Conservation (phyloP, 2,113 vertebrate genomes). For the Cebus imitator region DNA sequence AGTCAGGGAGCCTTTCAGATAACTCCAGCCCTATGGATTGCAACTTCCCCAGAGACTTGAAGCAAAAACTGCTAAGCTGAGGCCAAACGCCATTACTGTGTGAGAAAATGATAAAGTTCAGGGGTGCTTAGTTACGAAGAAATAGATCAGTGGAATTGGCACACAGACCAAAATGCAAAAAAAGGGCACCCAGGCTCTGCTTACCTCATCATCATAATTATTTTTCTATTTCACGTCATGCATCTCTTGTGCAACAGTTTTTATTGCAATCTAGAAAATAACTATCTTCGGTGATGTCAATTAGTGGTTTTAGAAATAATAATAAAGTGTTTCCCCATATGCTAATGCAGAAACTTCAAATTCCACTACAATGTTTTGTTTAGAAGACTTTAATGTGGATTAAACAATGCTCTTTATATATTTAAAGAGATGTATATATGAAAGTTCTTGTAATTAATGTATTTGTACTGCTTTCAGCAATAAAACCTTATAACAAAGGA, state of each 20-base stretch:
- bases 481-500: neutral
- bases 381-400: neutral
- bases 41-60: neutral
- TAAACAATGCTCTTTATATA: neutral
- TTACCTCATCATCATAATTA: neutral
- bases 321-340: neutral
- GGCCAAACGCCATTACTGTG: neutral
- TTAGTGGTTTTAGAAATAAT: slow-evolving; percentile 6
- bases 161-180: neutral
- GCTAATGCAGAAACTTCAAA: neutral
- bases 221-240: neutral
- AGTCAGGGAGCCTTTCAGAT: neutral
- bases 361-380: neutral
- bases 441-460: neutral
- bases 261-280: neutral
- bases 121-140: neutral
- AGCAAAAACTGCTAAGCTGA: neutral
- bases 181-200: neutral
- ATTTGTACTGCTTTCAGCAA: neutral
- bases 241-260: neutral
- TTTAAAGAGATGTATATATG: neutral
- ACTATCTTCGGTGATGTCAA: neutral
- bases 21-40: neutral
- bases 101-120: neutral
- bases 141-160: neutral